phyloP scores from a whole-genome alignment of 2,113 vertebrate species.

The Peucedramus taeniatus region DNA sequence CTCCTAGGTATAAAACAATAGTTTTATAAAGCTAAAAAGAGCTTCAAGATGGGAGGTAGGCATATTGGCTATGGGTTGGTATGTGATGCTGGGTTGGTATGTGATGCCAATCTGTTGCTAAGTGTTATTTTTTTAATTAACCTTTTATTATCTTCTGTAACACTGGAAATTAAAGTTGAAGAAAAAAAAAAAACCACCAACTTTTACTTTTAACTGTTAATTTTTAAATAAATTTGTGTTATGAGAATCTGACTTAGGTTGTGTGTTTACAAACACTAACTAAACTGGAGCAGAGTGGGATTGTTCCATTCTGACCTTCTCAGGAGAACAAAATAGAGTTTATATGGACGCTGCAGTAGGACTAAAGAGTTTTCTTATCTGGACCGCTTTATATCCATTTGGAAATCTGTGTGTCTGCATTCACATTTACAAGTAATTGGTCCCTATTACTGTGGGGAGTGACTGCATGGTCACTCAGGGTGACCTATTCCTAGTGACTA shows the following conservation, averaged over 20 bases:
- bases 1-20: background rate
- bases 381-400: background rate
- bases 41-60: background rate
- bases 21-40: background rate
- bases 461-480: background rate
- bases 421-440: background rate
- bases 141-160: background rate
- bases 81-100: background rate
- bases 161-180: background rate
- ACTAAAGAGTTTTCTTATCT: background rate
- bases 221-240: background rate
- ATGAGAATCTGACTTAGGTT: background rate
- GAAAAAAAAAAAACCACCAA: fast-evolving
- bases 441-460: background rate
- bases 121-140: background rate
- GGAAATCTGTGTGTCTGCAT: background rate
- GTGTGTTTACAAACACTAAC: background rate
- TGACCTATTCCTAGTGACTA: too few relatives aligned
- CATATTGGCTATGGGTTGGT: background rate
- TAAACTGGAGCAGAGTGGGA: background rate
- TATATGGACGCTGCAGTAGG: background rate
- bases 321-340: background rate
- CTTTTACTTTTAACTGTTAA: background rate
- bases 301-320: background rate
- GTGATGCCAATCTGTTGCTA: background rate